These are phyloP conservation scores for Cyrtorhinus lividipennis DNA, from an alignment of 1,140 invertebrate genomes.

Conservation along the genomic window DNA sequence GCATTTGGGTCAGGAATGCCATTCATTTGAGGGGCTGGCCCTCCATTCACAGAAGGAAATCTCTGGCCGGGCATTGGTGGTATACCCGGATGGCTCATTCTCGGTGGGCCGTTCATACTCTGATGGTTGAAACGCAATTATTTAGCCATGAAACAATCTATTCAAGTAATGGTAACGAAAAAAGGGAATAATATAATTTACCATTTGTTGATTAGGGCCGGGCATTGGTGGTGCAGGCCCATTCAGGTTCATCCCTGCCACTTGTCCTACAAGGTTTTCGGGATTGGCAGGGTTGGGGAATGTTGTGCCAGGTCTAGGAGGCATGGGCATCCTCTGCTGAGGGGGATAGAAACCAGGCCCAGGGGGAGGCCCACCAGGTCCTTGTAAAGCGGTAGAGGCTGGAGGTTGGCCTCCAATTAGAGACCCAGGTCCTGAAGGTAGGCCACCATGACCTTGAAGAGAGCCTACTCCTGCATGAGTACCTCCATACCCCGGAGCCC, in stretches of 20 bases:
- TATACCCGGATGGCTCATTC: background rate
- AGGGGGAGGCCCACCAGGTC: no score
- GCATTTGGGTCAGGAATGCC: slow-evolving; percentile 26
- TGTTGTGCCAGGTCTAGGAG: background rate
- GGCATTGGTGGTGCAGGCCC: slow-evolving; percentile 17
- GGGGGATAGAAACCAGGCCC: background rate
- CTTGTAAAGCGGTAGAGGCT: no score
- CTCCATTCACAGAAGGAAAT: slow-evolving; percentile 21
- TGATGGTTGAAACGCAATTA: background rate
- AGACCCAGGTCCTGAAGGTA: no score
- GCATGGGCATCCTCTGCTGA: slow-evolving; percentile 10
- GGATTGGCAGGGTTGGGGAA: background rate
- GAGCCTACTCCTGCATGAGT: no score
- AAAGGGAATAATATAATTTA: background rate
- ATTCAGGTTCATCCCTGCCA: slow-evolving; percentile 19
- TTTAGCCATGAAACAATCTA: background rate
- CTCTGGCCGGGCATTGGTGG: slow-evolving; percentile 21
- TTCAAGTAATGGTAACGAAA: background rate
- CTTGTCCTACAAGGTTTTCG: slow-evolving; percentile 19
- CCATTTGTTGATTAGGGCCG: slow-evolving; percentile 20
- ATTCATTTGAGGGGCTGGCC: slow-evolving; percentile 23
- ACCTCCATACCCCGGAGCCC: no score
- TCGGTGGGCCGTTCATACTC: background rate
- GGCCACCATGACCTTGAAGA: no score
- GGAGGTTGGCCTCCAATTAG: no score